phyloP scores from a whole-genome alignment of 2,797 vertebrate species.

The Potorous gilbertii region DNA sequence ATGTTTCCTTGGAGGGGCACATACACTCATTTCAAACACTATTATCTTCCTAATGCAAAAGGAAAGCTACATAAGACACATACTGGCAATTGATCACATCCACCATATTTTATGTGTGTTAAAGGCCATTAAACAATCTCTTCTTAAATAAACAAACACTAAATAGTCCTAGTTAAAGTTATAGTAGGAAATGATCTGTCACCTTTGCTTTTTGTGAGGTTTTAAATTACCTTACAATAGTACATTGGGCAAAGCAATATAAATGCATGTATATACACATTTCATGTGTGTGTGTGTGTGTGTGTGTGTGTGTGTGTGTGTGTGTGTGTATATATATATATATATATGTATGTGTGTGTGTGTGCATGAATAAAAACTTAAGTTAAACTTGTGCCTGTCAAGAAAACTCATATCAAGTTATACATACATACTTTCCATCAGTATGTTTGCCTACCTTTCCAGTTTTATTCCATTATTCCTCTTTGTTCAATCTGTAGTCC shows the following conservation, averaged over 20 bases:
- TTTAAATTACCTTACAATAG: not conserved
- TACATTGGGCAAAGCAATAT: not conserved
- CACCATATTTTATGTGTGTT: not conserved
- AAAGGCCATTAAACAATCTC: conserved; percentile 30
- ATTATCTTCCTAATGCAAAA: conserved; percentile 6
- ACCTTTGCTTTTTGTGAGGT: conserved; percentile 1
- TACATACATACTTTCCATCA: not conserved
- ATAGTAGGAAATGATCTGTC: not conserved
- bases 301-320: not conserved
- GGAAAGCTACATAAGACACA: not conserved
- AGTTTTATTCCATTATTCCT: not conserved
- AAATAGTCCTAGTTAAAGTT: not conserved
- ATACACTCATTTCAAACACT: not conserved
- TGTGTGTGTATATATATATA: not conserved
- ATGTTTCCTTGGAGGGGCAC: not conserved
- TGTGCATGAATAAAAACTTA: not conserved
- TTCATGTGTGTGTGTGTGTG: too few species aligned
- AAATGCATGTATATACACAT: not conserved
- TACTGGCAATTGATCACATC: not conserved
- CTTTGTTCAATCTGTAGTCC: not conserved
- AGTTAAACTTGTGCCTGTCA: not conserved
- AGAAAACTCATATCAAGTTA: not conserved
- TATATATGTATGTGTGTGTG: too few species aligned
- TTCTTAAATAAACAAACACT: not conserved
- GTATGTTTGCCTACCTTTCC: not conserved